phyloP scores from a whole-genome alignment of 2,797 vertebrate genomes.

The Pitangus sulphuratus region DNA sequence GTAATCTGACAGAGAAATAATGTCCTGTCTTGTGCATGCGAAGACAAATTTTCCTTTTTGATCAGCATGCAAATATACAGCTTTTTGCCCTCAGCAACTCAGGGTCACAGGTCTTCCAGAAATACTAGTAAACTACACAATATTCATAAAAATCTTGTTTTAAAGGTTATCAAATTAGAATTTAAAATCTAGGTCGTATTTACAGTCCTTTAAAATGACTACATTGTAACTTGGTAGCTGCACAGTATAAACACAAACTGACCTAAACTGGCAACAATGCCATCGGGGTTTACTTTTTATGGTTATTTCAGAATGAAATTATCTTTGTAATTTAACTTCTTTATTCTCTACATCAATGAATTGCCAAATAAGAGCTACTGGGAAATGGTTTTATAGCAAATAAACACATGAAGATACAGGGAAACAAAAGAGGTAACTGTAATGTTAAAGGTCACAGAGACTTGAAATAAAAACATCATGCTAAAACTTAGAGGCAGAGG shows the following conservation, averaged over 20 bases:
- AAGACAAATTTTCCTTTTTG: not conserved
- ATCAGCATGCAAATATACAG: not conserved
- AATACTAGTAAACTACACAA: not conserved
- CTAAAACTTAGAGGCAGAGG: not conserved
- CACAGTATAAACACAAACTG: not conserved
- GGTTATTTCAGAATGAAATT: slow-evolving; percentile 14
- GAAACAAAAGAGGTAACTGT: not conserved
- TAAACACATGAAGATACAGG: not conserved
- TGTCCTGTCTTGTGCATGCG: not conserved
- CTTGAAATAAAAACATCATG: not conserved
- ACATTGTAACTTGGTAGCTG: not conserved
- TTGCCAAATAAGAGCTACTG: not conserved
- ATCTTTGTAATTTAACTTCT: not conserved
- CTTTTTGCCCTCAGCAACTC: not conserved
- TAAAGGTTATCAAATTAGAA: not conserved
- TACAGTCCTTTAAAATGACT: not conserved
- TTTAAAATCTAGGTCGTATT: not conserved
- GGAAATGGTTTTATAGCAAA: not conserved
- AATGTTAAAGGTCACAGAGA: not conserved
- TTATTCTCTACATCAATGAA: slow-evolving; percentile 5
- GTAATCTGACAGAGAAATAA: not conserved
- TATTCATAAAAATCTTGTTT: not conserved
- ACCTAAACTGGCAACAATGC: not conserved
- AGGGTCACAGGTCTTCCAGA: not conserved
- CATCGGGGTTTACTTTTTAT: not conserved